These are phyloP conservation scores for Otus scops DNA, from an alignment of 2,797 vertebrate genomes.

Conservation along the genomic window DNA sequence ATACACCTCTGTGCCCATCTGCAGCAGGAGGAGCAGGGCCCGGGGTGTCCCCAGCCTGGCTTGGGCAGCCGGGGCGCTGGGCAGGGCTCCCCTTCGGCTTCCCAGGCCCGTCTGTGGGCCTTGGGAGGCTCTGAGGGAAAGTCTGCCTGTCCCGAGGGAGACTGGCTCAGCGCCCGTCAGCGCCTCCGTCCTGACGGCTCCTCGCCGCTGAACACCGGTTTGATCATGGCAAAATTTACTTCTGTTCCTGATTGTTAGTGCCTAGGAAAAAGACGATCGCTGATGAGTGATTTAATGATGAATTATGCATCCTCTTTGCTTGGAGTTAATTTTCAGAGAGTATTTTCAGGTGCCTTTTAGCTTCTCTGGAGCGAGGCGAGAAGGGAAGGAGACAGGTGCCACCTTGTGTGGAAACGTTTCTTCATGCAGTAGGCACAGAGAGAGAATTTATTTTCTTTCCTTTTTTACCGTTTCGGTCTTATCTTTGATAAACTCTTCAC, in stretches of 20 bases:
- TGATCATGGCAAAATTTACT: too few relatives aligned
- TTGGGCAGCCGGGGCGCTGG: background rate
- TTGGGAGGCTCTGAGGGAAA: fast-evolving
- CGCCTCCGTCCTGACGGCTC: background rate
- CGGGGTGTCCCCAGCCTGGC: fast-evolving
- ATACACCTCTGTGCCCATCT: background rate
- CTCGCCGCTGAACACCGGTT: background rate
- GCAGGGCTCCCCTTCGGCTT: background rate
- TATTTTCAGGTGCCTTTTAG: background rate
- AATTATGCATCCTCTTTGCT: background rate
- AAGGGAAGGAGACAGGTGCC: constrained; percentile 32
- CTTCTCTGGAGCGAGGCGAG: background rate
- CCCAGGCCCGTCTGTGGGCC: background rate
- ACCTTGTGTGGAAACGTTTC: constrained; percentile 25
- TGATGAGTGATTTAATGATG: fast-evolving
- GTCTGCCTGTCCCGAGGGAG: background rate
- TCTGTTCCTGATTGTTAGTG: background rate
- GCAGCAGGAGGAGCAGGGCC: background rate
- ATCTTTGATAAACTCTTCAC: background rate
- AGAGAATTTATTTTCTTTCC: background rate
- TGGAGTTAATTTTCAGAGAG: background rate
- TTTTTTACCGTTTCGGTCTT: too few relatives aligned
- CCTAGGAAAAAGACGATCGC: fast-evolving
- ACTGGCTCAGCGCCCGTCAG: background rate
- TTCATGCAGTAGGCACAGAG: background rate